Evolutionary conservation across 2,888 invertebrate genomes (phyloP).

Genomic region (Neoitamus cyanurus): DNA sequence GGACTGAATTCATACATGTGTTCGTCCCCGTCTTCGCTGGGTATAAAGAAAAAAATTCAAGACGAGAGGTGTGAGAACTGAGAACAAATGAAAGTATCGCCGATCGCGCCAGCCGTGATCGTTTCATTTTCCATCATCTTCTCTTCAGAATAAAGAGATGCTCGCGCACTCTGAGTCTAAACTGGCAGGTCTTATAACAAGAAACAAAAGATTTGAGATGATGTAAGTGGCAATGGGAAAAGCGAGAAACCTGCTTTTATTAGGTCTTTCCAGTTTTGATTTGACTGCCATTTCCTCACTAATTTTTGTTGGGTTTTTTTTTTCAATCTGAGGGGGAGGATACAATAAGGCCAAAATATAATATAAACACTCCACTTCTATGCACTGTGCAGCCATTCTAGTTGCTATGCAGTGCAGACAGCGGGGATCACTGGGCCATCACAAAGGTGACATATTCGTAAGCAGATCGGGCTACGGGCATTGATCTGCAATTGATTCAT

Average conservation of each 20-base stretch:
- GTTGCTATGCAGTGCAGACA: background rate
- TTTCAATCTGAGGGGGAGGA: background rate
- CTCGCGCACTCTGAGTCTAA: background rate
- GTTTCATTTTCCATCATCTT: background rate
- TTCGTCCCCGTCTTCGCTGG: background rate
- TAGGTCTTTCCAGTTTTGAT: background rate
- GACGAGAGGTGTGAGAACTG: background rate
- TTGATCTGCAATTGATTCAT: background rate
- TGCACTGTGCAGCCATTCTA: background rate
- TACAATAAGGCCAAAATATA: background rate
- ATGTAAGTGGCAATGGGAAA: background rate
- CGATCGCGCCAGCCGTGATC: background rate
- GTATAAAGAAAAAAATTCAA: background rate
- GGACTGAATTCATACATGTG: background rate
- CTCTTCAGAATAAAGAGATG: background rate
- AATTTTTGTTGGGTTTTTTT: background rate
- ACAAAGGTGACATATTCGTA: background rate
- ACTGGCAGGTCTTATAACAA: background rate
- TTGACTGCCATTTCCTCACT: background rate
- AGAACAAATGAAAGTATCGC: background rate
- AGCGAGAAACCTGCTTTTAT: constrained; percentile 28
- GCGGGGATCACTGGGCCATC: background rate
- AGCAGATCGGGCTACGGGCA: background rate
- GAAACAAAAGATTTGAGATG: constrained; percentile 31
- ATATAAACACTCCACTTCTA: no score